These are phyloP conservation scores for Phyllopteryx taeniolatus DNA, from an alignment of 2,113 vertebrate genomes.

Conservation along the genomic window DNA sequence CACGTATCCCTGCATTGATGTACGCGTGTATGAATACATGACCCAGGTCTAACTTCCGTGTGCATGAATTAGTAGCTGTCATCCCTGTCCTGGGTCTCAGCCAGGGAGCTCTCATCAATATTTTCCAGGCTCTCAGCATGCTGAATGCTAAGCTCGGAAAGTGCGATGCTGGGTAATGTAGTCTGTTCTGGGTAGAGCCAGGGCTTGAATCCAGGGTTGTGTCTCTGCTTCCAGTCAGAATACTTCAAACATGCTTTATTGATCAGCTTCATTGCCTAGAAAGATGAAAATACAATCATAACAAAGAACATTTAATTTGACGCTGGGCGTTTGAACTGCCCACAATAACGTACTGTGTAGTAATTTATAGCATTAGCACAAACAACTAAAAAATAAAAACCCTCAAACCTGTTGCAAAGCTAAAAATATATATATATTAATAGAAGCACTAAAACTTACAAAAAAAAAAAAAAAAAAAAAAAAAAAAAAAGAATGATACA, in stretches of 20 bases:
- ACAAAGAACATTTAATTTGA: not conserved
- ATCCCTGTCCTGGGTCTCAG: conserved; percentile 80
- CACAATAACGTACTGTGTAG: not conserved
- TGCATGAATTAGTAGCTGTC: conserved; percentile 79
- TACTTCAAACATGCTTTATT: conserved; percentile 89
- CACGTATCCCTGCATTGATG: conserved; percentile 48
- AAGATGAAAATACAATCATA: not conserved
- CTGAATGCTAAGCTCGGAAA: conserved; percentile 86
- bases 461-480: too few species aligned
- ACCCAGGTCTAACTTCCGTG: conserved; percentile 3
- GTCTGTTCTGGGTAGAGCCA: conserved; percentile 93
- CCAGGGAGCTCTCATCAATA: conserved; percentile 85
- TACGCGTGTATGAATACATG: conserved; percentile 2
- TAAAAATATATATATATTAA: too few species aligned
- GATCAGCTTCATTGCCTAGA: conserved; percentile 91
- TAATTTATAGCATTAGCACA: not conserved
- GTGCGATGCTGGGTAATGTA: conserved; percentile 76
- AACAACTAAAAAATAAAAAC: not conserved
- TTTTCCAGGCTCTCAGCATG: conserved; percentile 91
- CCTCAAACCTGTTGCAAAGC: too few species aligned
- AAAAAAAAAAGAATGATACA: too few species aligned
- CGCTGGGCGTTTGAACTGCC: not conserved
- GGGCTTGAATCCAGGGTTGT: conserved; percentile 84
- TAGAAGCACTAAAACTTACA: too few species aligned
- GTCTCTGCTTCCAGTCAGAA: conserved; percentile 86